These are phyloP conservation scores for Perccottus glenii DNA, from an alignment of 2,113 vertebrate genomes.

Conservation along the genomic window DNA sequence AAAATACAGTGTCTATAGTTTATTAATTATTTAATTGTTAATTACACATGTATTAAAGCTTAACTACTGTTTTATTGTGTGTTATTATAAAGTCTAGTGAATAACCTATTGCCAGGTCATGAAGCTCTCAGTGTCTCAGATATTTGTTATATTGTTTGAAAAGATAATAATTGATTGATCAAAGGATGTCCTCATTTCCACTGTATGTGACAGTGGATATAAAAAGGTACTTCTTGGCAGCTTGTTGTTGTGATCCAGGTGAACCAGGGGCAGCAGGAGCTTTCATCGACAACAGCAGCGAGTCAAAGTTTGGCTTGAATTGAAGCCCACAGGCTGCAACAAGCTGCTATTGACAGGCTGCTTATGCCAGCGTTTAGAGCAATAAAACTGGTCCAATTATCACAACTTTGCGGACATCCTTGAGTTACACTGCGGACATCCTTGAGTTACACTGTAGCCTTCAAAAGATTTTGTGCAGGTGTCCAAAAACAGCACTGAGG, in stretches of 20 bases:
- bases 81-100: no score
- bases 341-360: slow-evolving; percentile 59
- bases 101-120: no score
- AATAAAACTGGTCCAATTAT: slow-evolving; percentile 14
- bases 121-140: no score
- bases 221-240: slow-evolving; percentile 9
- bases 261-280: slow-evolving; percentile 45
- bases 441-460: not conserved
- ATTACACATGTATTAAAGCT: no score
- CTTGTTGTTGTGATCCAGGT: not conserved
- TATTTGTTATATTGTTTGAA: no score
- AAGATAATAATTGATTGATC: no score
- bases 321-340: slow-evolving; percentile 61
- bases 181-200: no score
- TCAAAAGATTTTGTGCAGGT: not conserved
- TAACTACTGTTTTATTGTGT: no score
- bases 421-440: not conserved
- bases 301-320: slow-evolving; percentile 60
- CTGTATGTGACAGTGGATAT: not conserved
- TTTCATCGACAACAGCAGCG: slow-evolving; percentile 52
- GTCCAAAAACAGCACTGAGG: not conserved
- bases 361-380: slow-evolving; percentile 18
- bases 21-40: no score
- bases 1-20: no score
- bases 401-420: not conserved